Conservation (phyloP, 2,113 vertebrate species). For the Trogon melanurus region DNA sequence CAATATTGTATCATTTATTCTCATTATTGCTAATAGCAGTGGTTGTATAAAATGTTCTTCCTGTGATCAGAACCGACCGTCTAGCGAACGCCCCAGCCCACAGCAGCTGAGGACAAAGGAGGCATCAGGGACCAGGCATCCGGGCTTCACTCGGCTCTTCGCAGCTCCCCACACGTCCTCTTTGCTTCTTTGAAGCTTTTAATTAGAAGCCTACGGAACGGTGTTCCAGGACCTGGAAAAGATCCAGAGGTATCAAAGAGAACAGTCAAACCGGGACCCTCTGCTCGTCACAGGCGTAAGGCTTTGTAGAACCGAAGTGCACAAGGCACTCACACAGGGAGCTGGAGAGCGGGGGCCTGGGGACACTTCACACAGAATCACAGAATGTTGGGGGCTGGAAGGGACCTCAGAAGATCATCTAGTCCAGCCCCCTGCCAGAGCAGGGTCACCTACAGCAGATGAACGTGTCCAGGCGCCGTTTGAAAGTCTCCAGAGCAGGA, state of each 20-base stretch:
- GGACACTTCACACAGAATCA: neutral
- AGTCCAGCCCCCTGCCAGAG: too few species aligned
- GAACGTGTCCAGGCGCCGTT: too few species aligned
- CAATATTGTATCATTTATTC: slow-evolving; percentile 57
- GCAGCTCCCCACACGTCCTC: neutral
- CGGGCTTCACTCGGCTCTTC: neutral
- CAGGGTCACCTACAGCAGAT: too few species aligned
- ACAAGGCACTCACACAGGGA: neutral
- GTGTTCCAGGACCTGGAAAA: neutral
- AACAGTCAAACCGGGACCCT: neutral
- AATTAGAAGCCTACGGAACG: neutral
- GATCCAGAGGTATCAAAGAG: slow-evolving; percentile 20
- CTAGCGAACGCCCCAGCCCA: slow-evolving; percentile 1
- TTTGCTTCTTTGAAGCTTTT: slow-evolving; percentile 48
- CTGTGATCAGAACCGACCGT: slow-evolving; percentile 8
- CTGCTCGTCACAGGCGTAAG: fast-evolving
- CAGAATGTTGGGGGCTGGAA: too few species aligned
- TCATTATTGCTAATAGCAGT: slow-evolving; percentile 56
- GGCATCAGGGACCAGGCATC: neutral
- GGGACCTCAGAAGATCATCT: too few species aligned
- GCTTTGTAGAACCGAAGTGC: neutral
- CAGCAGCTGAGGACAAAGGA: slow-evolving; percentile 30
- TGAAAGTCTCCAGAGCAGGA: too few species aligned
- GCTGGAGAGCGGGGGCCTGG: neutral
- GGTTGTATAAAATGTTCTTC: slow-evolving; percentile 33